These are phyloP conservation scores for Xenus cinereus DNA, from an alignment of 2,113 vertebrate species.

Conservation along the genomic window DNA sequence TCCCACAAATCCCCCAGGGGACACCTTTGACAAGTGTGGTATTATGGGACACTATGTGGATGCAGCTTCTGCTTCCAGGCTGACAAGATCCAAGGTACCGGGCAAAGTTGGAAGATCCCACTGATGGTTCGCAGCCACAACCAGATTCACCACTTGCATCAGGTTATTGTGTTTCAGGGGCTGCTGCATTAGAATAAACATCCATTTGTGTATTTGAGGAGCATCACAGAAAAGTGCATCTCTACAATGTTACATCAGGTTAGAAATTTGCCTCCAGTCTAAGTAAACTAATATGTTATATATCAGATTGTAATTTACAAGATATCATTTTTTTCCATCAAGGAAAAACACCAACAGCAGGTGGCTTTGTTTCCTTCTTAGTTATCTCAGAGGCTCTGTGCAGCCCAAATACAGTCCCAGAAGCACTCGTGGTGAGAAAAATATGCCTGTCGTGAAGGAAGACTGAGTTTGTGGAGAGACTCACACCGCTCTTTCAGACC, in stretches of 20 bases:
- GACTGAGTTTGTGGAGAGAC: background rate
- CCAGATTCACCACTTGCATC: background rate
- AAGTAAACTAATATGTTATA: background rate
- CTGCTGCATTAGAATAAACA: background rate
- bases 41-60: background rate
- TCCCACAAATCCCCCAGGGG: background rate
- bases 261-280: background rate
- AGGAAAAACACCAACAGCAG: background rate
- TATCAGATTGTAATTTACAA: background rate
- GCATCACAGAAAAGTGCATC: background rate
- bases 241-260: rapidly evolving
- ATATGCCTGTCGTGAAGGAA: background rate
- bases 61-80: background rate
- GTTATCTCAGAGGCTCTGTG: background rate
- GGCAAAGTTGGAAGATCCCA: background rate
- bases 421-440: rapidly evolving
- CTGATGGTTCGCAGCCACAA: background rate
- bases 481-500: background rate
- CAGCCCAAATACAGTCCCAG: background rate
- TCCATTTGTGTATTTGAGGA: background rate
- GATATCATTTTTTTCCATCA: background rate
- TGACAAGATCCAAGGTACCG: background rate
- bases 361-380: background rate
- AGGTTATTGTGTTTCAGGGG: rapidly evolving
- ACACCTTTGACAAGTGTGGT: background rate